Conservation (phyloP, 2,888 invertebrate genomes). For the Eurytoma californica region DNA sequence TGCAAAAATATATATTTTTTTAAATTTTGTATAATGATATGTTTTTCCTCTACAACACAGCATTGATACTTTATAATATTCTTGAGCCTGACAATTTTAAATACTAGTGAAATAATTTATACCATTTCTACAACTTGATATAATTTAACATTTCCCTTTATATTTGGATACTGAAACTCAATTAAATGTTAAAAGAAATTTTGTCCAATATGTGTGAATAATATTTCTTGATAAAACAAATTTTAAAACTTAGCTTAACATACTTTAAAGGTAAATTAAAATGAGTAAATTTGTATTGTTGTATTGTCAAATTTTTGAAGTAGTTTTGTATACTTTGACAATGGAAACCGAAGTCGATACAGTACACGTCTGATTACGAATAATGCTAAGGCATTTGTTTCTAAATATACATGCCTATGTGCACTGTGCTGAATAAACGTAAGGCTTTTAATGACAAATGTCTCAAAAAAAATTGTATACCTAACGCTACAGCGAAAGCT, state of each 20-base stretch:
- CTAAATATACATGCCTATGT: conserved; percentile 30
- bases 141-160: too few relatives aligned
- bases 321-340: conserved; percentile 47
- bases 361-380: conserved; percentile 22
- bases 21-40: conserved; percentile 24
- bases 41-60: neutral
- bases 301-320: conserved; percentile 54
- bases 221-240: too few relatives aligned
- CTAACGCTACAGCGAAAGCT: conserved; percentile 43
- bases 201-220: too few relatives aligned
- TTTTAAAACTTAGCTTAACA: too few relatives aligned
- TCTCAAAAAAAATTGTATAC: conserved; percentile 33
- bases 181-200: too few relatives aligned
- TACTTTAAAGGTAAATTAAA: neutral
- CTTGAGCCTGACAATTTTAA: too few relatives aligned
- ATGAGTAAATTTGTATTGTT: conserved; percentile 17
- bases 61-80: neutral
- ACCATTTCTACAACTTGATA: too few relatives aligned
- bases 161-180: too few relatives aligned
- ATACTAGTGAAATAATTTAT: too few relatives aligned
- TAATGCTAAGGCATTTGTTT: conserved; percentile 36
- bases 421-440: conserved; percentile 15
- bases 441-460: conserved; percentile 36
- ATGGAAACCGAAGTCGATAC: conserved; percentile 23
- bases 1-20: conserved; percentile 35